Evolutionary conservation across 2,797 vertebrate genomes (phyloP), one percentile per base, ranked within the genome.

Genomic region (Nannoperca australis): DNA sequence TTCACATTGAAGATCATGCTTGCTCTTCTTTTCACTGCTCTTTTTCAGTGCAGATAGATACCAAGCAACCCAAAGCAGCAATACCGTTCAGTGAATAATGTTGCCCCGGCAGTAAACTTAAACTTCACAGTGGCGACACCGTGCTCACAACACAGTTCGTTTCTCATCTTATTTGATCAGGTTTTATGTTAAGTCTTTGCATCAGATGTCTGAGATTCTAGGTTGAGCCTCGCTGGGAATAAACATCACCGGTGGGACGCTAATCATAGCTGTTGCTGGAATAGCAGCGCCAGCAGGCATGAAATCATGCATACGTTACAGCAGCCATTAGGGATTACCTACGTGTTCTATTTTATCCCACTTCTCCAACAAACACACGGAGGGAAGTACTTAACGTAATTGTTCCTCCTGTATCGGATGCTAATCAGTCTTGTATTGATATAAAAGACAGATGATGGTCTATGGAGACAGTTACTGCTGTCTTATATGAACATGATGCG

Each of bases 281-380:
- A 95, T 95, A 94, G 93, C 88, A 90, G 75, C 76, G 86, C 93
- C 94, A 81, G 88, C 88, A 93, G 93, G 92, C 93, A 88, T 82
- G 88, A 91, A 93, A 91, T 92, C 92, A 92, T 93, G 92, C 91
- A 93, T 91, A 91, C 66, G 91, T 94, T 93, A 89, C 73, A 90
- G 81, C 80, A 88, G 91, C 89, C 93, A 91, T 94, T 88, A 92
- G 91, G 88, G 91, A 93, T 93, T 90, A 86, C 86, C 89, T 83
- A 86, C 87, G 85, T 93, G 87, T 85, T 92, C 88, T 88, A 86
- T 92, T 93, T 92, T 75, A 89, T 90, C 80, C 77, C 73, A 70
- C 70, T 74, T 83, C 84, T 88, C 78, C 76, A 17, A 68, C 78
- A 83, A 79, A 89, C 66, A 88, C 88, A 76, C 70, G 78, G 64